Evolutionary conservation across 2,797 vertebrate species (phyloP), one percentile per base, ranked within the genome.

Genomic region (Peromyscus attwateri): DNA sequence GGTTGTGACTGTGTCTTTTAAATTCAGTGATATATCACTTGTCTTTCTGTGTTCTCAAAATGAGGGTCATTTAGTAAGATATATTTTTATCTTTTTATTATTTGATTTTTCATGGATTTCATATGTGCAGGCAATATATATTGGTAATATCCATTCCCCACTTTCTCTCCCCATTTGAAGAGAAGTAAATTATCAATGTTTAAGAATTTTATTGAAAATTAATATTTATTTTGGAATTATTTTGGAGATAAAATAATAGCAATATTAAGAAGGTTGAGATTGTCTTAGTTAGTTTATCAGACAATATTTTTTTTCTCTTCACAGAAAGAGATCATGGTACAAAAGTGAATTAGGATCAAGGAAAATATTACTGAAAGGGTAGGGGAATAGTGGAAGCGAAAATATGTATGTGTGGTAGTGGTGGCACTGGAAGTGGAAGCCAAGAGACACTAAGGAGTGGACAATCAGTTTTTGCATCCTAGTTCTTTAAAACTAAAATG

Each of bases 201-300:
- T 46, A 83, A 46, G 19, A 83, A 83, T 79, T 29, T 43, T 25
- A 62, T 52, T 25, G 40, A 88, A 80, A 49, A 25, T 7, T 81
- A 71, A 81, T 80, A 46, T 37, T 91, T 91, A 73, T 81, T 77
- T 91, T 73, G 19, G 34, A 29, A 57, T 27, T 79, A 8, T 91
- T 96, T 96, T 95, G 83, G 91, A 92, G 60, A 92, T 80, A 40
- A 97, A 80, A 79, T 91, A 88, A 57, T 49, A 92, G 76, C 66
- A 92, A 5, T 29, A 49, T 85, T 89, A 71, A 16, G 6, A n/a
- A 83, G 71, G 62, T 75, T 96, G 84, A 80, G 1, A 40, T 96
- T 17, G 77, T 76, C 87, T 88, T 87, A 91, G 17, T 89, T 91
- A 34, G n/a, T 82, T 94, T 19, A 89, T 94, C 23, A 64, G 66